Evolutionary conservation across 2,113 vertebrate genomes (phyloP), one percentile per base, ranked within the genome.

Genomic region (Acrocephalus arundinaceus): DNA sequence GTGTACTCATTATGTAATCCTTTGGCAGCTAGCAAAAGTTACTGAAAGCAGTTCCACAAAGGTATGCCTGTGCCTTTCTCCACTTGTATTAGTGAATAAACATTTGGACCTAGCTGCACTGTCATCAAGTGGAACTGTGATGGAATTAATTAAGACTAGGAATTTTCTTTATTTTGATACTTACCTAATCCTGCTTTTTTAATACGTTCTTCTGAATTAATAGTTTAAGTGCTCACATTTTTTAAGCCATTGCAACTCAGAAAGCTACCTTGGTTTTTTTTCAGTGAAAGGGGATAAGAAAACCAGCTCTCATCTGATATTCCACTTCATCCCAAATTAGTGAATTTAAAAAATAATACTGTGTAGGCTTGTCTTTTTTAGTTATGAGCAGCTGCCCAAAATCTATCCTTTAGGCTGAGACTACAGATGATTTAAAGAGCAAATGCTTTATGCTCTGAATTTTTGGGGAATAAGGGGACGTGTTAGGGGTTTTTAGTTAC

Each of bases 1-100:
- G 96, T 99, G 99, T 97, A 99, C 99, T 96, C 99, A 99, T 98
- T 99, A 99, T 89, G 98, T 99, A 89, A 99, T 99, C 95, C 98
- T 99, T 94, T 99, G 99, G 99, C 98, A 99, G 96, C 98, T 99
- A 96, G 99, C 99, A 87, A 99, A 99, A 96, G 97, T 99, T 63
- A 99, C 99, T 52, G 99, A 99, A 96, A 99, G 99, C 97, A 99
- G 98, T 95, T 99, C 99, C 87, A 98, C 98, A 95, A 99, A 99
- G 99, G 99, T 99, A 97, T 85, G 96, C 92, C 81, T 99, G 97
- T 85, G 96, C 92, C 81, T n/a, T 94, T 23, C 51, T 95, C 86
- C 23, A 31, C 8, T 41, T 45, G 9, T 54, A 1, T 89, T 52
- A 30, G 63, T 66, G 85, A 89, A 77, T 80, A 78, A 71, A 84